Evolutionary conservation across 2,113 vertebrate genomes (phyloP), one percentile per base, ranked within the genome.

Genomic region (Misgurnus mizolepis): DNA sequence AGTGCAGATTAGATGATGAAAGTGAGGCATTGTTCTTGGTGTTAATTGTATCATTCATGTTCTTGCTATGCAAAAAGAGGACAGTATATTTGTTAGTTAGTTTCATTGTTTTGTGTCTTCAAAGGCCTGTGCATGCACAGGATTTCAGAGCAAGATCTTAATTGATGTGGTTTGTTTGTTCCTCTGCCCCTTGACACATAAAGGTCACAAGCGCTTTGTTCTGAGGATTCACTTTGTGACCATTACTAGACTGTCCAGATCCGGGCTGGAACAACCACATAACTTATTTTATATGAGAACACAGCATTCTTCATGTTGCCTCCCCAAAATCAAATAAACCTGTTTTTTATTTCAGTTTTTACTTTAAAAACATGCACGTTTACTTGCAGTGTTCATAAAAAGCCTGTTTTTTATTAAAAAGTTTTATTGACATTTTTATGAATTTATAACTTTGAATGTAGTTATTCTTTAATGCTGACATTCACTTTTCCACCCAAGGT

Each of bases 201-300:
- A 84, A 84, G 74, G 83, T 84, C 83, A 84, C n/a, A 45, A 34
- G 34, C 2, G 68, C 74, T 81, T 84, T 84, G 79, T 78, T 68
- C 79, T 84, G 47, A 39, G 72, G 56, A 47, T 47, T 64, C 43
- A 49, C 60, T 64, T 58, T 39, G 73, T 11, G 73, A 64, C 45
- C 73, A 39, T 39, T 76, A 47, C 58, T 27, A 41, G 18, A 34
- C 72, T 62, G 56, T 75, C 27, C 72, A 75, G 18, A 50, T 76
- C 73, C 22, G 12, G 73, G 17, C 72, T 64, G 15, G 22, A 75
- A 49, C 58, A 12, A 58, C 72, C 40, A 75, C 58, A 41, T 49
- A 17, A 62, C 72, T 8, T 18, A 39, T 49, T 74, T 58, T 64
- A 53, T 18, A 62, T 34, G 73, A 76, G 58, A 64, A 61, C 40